These are phyloP conservation scores for Portevinia maculata DNA, from an alignment of 2,888 invertebrate genomes.

Conservation along the genomic window DNA sequence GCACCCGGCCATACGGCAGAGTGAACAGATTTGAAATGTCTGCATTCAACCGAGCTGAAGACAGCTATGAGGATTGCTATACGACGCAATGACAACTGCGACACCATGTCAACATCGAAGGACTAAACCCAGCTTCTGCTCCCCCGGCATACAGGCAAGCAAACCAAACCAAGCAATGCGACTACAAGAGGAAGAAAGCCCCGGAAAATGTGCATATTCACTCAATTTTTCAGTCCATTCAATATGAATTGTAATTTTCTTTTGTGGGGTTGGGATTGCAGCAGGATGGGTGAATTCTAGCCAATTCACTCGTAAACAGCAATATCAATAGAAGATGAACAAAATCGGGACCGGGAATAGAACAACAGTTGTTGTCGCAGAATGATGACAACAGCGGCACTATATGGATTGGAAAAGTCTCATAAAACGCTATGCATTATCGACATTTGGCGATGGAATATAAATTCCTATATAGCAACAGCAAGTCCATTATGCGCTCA, in stretches of 20 bases:
- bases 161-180: slow-evolving; percentile 22
- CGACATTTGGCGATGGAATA: slow-evolving; percentile 67
- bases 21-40: slow-evolving; percentile 33
- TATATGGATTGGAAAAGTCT: slow-evolving; percentile 63
- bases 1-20: slow-evolving; percentile 29
- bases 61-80: neutral
- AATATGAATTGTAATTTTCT: slow-evolving; percentile 73
- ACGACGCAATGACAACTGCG: neutral
- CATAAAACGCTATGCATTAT: slow-evolving; percentile 55
- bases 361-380: slow-evolving; percentile 34
- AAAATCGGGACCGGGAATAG: slow-evolving; percentile 26
- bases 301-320: slow-evolving; percentile 37
- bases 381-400: slow-evolving; percentile 12
- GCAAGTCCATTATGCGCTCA: slow-evolving; percentile 59
- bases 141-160: neutral
- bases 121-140: neutral
- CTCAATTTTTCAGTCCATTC: slow-evolving; percentile 74
- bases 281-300: neutral
- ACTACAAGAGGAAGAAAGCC: slow-evolving; percentile 63
- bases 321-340: slow-evolving; percentile 51
- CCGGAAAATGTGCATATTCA: slow-evolving; percentile 74
- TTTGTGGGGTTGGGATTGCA: slow-evolving; percentile 1
- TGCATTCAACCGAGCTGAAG: slow-evolving; percentile 20
- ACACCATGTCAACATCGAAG: slow-evolving; percentile 32
- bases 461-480: slow-evolving; percentile 60